Conservation (phyloP, 1,140 invertebrate species). For the Globodera rostochiensis region DNA sequence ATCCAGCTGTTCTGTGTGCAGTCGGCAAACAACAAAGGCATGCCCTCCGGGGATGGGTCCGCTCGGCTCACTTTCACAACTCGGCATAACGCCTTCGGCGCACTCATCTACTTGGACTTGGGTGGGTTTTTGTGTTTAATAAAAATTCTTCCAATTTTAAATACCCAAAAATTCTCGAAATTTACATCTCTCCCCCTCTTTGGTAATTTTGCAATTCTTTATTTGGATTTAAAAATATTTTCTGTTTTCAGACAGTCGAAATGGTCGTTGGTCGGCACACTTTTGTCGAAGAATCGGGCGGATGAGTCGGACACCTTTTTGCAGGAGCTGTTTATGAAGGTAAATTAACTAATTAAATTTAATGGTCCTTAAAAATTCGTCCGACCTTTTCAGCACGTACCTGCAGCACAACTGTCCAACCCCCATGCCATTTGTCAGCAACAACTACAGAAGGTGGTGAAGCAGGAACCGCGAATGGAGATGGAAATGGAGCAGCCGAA, state of each 20-base stretch:
- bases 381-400: neutral
- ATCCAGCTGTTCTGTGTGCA: constrained; percentile 47
- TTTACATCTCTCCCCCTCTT: constrained; percentile 56
- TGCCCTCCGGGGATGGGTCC: constrained; percentile 9
- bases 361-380: neutral
- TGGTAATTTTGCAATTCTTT: neutral
- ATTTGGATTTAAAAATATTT: neutral
- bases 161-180: no score
- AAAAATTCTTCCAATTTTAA: neutral
- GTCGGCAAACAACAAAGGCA: constrained; percentile 31
- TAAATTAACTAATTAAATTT: constrained; percentile 30
- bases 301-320: constrained; percentile 33
- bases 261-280: constrained; percentile 86
- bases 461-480: neutral
- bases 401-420: neutral
- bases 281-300: constrained; percentile 67
- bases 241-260: constrained; percentile 71
- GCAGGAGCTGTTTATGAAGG: constrained; percentile 32
- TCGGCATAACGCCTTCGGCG: constrained; percentile 51
- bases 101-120: constrained; percentile 53
- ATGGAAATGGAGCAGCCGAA: neutral
- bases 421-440: neutral
- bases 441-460: neutral
- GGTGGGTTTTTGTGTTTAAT: constrained; percentile 51
- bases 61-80: constrained; percentile 45